Evolutionary conservation across 2,888 invertebrate genomes (phyloP), one percentile per base, ranked within the genome.

Genomic region (Eupithecia insigniata): DNA sequence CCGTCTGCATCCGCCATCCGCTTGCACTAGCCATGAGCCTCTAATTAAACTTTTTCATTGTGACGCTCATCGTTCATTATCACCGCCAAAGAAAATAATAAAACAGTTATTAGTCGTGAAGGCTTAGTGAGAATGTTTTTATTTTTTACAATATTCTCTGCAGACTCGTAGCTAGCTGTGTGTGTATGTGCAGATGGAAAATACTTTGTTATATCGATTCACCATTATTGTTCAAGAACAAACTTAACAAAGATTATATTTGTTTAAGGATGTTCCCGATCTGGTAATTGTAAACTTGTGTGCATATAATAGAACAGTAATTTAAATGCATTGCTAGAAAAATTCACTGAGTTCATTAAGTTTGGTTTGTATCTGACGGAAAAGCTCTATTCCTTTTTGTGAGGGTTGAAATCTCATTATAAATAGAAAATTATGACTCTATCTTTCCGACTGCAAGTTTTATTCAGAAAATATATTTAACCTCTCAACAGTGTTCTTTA

Each of bases 1-100:
- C 61, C 73, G 76, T 77, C 81, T 82, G 80, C 85, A 81, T 73
- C 79, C 78, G 72, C 77, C 72, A 43, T 62, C 62, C 68, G 76
- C 79, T 70, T 69, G 73, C 69, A 72, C 73, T 67, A 43, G 8
- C 36, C 58, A 68, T 67, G 55, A 39, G 60, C 62, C 74, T 58
- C 71, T 72, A 72, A 74, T 75, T 75, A 66, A 71, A 72, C 74
- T 70, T 77, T 73, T 73, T 77, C 70, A 79, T 78, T 78, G 77
- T 70, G 69, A 34, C 51, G 70, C 66, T 76, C 30, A 72, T 74
- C 70, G 55, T 73, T 71, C 73, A 73, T 73, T 73, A 73, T 22
- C 68, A 71, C 67, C 16, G 39, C 55, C 28, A 51, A 60, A 67
- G 67, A 67, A 68, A 65, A 51, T 64, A 66, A 66, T 5, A 69